Evolutionary conservation across 2,797 vertebrate genomes (phyloP).

Genomic region (Pangasius mekongensis): DNA sequence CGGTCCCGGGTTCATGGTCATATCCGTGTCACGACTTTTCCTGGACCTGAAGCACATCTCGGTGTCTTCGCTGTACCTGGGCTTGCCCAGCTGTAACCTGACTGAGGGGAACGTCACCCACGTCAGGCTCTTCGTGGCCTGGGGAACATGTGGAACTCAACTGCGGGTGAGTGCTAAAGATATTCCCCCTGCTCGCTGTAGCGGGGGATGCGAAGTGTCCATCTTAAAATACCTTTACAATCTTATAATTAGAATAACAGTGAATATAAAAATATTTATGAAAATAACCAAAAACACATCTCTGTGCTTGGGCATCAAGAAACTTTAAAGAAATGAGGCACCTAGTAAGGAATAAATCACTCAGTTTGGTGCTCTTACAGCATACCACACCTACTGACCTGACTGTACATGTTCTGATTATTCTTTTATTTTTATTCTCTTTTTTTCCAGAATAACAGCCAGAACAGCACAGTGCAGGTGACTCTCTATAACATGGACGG

Average conservation of each 20-base stretch:
- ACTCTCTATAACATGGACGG: conserved; percentile 69
- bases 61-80: conserved; percentile 79
- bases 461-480: conserved; percentile 70
- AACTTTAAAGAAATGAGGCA: neutral
- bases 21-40: conserved; percentile 75
- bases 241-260: neutral
- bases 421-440: neutral
- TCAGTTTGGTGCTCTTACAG: too few relatives aligned
- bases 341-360: neutral
- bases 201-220: neutral
- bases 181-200: neutral
- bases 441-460: conserved; percentile 79
- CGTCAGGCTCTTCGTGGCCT: conserved; percentile 73
- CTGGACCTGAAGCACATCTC: conserved; percentile 73
- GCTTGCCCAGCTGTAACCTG: conserved; percentile 73
- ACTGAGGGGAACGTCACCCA: conserved; percentile 76
- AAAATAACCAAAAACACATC: neutral
- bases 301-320: neutral
- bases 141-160: conserved; percentile 78
- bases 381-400: neutral
- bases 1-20: conserved; percentile 69
- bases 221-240: neutral
- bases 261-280: neutral
- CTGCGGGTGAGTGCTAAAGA: conserved; percentile 73
- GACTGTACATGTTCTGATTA: neutral